phyloP scores from a whole-genome alignment of 2,888 invertebrate species.

The Sinodicranocentrus sp. region DNA sequence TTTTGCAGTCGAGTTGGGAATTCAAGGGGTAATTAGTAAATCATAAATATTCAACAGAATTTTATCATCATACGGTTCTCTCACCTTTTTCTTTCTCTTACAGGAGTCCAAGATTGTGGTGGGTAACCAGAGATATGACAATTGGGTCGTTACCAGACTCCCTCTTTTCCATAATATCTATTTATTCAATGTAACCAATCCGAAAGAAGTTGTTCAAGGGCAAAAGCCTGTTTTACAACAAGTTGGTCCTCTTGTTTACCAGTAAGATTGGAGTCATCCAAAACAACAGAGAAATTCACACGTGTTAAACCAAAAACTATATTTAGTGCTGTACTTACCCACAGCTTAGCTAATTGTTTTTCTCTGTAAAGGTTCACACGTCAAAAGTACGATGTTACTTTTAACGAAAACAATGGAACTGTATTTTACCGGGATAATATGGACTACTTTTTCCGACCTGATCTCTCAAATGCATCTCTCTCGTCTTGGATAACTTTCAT shows the following conservation, averaged over 20 bases:
- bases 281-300: no score
- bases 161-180: constrained; percentile 65
- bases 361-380: no score
- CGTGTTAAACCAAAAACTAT: neutral
- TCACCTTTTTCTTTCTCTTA: neutral
- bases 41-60: neutral
- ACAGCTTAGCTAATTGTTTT: constrained; percentile 47
- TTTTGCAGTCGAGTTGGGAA: no score
- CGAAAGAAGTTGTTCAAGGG: constrained; percentile 62
- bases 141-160: constrained; percentile 68
- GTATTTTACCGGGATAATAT: constrained; percentile 86
- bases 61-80: neutral
- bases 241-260: constrained; percentile 72
- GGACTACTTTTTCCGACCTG: constrained; percentile 84
- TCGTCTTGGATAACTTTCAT: constrained; percentile 86
- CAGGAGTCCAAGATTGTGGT: constrained; percentile 46
- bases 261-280: constrained; percentile 58
- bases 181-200: constrained; percentile 70
- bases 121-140: constrained; percentile 47
- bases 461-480: constrained; percentile 84
- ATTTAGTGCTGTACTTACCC: neutral
- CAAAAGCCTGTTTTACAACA: constrained; percentile 68
- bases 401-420: constrained; percentile 86
- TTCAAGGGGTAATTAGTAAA: no score
- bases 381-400: constrained; percentile 85